These are phyloP conservation scores for Drosophila siamana DNA, from an alignment of 2,888 invertebrate species.

Conservation along the genomic window DNA sequence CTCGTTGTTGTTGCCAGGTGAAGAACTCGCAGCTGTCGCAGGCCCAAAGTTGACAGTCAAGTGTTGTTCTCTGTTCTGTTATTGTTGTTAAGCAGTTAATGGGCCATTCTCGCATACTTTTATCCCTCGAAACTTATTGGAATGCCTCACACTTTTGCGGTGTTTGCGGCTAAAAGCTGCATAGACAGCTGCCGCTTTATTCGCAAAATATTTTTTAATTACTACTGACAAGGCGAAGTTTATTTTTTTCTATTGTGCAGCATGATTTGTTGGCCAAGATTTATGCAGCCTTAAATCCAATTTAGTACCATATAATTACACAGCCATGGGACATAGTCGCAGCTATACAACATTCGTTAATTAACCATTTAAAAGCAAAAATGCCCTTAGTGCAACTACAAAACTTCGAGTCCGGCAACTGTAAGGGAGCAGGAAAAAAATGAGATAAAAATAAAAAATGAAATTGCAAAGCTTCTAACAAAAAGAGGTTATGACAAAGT, in stretches of 20 bases:
- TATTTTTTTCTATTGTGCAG: background rate
- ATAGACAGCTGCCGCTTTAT: background rate
- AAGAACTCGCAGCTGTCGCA: conserved; percentile 6
- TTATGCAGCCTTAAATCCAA: background rate
- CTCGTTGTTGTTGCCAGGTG: conserved; percentile 1
- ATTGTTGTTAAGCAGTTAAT: conserved; percentile 55
- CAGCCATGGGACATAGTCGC: conserved; percentile 9
- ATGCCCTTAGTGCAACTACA: conserved; percentile 15
- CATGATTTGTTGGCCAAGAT: background rate
- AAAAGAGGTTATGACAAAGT: conserved; percentile 72
- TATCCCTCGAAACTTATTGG: conserved; percentile 36
- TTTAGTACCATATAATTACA: background rate
- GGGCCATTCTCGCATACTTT: conserved; percentile 66
- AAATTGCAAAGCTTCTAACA: conserved; percentile 46
- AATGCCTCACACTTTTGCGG: conserved; percentile 48
- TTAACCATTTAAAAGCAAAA: conserved; percentile 59
- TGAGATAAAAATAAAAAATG: conserved; percentile 21
- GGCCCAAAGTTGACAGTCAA: conserved; percentile 22
- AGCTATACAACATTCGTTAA: conserved; percentile 55
- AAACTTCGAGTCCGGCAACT: no score
- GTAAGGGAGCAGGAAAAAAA: background rate
- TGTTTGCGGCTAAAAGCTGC: background rate
- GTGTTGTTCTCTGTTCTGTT: conserved; percentile 24
- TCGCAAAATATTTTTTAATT: background rate
- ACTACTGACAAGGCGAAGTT: background rate